Evolutionary conservation across 2,888 invertebrate species (phyloP).

Genomic region (Colostygia pectinataria): DNA sequence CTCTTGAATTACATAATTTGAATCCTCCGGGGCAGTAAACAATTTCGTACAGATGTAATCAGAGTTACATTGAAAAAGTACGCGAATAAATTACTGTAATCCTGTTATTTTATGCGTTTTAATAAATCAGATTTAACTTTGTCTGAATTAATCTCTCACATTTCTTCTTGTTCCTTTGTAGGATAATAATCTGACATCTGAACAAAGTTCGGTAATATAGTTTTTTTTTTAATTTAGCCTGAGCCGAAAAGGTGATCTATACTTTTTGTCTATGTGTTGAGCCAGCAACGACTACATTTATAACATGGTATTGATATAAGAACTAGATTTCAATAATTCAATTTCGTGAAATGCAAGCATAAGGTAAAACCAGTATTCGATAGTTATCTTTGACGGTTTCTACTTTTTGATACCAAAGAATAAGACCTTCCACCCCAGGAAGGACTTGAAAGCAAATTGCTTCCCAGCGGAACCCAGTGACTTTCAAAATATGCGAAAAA

Average conservation of each 20-base stretch:
- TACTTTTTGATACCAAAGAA: slow-evolving; percentile 18
- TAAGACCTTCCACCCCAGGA: slow-evolving; percentile 29
- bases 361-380: too few species aligned
- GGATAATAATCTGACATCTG: too few species aligned
- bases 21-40: slow-evolving; percentile 28
- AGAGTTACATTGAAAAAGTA: slow-evolving; percentile 37
- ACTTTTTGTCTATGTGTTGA: too few species aligned
- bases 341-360: too few species aligned
- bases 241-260: too few species aligned
- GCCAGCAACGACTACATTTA: too few species aligned
- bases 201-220: too few species aligned
- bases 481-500: slow-evolving; percentile 55
- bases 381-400: too few species aligned
- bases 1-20: slow-evolving; percentile 29
- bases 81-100: slow-evolving; percentile 29
- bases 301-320: too few species aligned
- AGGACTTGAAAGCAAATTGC: slow-evolving; percentile 56
- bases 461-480: slow-evolving; percentile 44
- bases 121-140: slow-evolving; percentile 28
- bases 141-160: slow-evolving; percentile 9
- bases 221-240: too few species aligned
- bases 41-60: slow-evolving; percentile 36
- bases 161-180: background rate
- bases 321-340: too few species aligned
- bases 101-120: slow-evolving; percentile 29